Evolutionary conservation across 1,140 invertebrate genomes (phyloP), one percentile per base, ranked within the genome.

Genomic region (Coboldia fuscipes): DNA sequence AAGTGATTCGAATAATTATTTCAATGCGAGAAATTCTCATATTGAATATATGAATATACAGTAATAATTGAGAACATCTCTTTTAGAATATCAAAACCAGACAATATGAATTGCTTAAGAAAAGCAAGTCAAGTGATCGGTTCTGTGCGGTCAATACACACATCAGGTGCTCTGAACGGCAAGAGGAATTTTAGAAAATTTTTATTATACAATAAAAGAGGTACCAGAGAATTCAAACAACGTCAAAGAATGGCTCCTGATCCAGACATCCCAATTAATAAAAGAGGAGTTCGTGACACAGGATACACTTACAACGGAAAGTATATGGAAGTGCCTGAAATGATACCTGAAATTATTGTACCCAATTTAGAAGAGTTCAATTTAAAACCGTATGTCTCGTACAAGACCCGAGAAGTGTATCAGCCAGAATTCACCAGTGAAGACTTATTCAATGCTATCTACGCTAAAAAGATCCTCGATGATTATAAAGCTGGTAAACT

Each of bases 341-440:
- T 79, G 72, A 72, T 90, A 40, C 86, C 89, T 9, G 79, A 94
- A 51, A 47, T 96, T 12, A 72, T 97, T 39, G 89, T 96, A 13
- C 92, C 92, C 2, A 72, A 93, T 51, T 57, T 97, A 4, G 74
- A 66, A 42, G 70, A 62, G 38, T 85, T 67, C 47, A 54, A 73
- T 58, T 58, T 97, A 17, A 92, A 90, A 56, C 85, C 92, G 0
- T 97, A 97, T 49, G 90, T 96, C 0, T 85, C 84, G 0, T 96
- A 94, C 45, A 68, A 66, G 55, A 66, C 69, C 1, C 57, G 65
- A 8, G 72, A 85, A 34, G 63, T 90, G 3, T 48, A 60, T 10
- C 77, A 88, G 51, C 65, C 70, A 7, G 69, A 80, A 54, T 86
- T 89, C 42, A 88, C 82, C 12, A 58, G 86, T 7, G 50, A 85